Evolutionary conservation across 2,888 invertebrate species (phyloP).

Genomic region (Caenorhabditis imperialis): DNA sequence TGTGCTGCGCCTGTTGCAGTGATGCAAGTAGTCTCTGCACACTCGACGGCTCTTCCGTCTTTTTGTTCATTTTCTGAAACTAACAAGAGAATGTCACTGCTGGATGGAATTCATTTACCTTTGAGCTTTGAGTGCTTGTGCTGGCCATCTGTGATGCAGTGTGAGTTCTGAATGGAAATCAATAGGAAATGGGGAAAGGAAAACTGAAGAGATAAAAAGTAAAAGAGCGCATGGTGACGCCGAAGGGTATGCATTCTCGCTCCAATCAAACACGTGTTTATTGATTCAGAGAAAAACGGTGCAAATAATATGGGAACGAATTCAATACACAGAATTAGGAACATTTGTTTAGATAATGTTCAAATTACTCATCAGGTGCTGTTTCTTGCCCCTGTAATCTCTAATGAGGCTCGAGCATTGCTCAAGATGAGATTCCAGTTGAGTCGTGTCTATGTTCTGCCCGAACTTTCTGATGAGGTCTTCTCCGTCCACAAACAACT

Average conservation of each 20-base stretch:
- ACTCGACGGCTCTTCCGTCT: constrained; percentile 21
- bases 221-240: neutral
- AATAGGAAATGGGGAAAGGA: neutral
- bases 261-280: neutral
- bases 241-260: constrained; percentile 4
- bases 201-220: neutral
- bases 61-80: constrained; percentile 8
- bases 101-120: constrained; percentile 5
- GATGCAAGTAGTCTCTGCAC: constrained; percentile 34
- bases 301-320: too few species aligned
- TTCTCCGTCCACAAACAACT: too few species aligned
- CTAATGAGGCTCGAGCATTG: too few species aligned
- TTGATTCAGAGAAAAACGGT: too few species aligned
- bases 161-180: neutral
- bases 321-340: too few species aligned
- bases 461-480: too few species aligned
- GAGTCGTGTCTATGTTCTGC: too few species aligned
- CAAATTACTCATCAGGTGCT: too few species aligned
- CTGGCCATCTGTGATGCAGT: constrained; percentile 5
- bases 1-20: constrained; percentile 32
- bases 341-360: too few species aligned
- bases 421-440: too few species aligned
- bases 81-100: too few species aligned
- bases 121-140: constrained; percentile 6
- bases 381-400: too few species aligned